Base-by-base conservation (phyloP, 2,797 vertebrate species). In the Denticeps clupeoides region DNA sequence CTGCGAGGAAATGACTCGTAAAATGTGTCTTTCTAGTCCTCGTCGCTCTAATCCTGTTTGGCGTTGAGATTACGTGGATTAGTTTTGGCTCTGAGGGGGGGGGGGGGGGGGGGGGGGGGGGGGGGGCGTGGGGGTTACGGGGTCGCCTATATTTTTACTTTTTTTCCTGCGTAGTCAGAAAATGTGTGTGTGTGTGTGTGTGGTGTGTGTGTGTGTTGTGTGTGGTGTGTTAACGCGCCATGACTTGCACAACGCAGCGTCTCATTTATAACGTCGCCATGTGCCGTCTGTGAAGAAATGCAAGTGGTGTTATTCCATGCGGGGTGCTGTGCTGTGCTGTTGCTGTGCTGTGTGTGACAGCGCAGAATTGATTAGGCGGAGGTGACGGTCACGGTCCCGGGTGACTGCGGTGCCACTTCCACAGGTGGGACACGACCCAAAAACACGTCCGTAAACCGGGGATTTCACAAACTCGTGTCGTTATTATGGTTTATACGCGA, bases 241-340 rank as follows among this genome's bases (percentile, higher is more conserved):
- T 80, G 80, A 75, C 89, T 82, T 86, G 71, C 86, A 78, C 87
- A 79, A 78, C 80, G 83, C 80, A 83, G 80, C 74, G 74, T 71
- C 81, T 87, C 87, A 91, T 93, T 95, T 88, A 93, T 84, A 82
- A 74, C 75, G 80, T 83, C 80, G 75, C 83, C 70, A 81, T 85
- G 82, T 85, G 81, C 75, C 77, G 85, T 66, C 72, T 77, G 73
- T 63, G 58, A 48, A 59, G 55, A 62, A 51, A 73, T 83, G 73
- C 93, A 93, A 90, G 87, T 97, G 92, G 86, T 84, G 65, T 77
- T 76, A 89, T 96, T 97, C 91, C n/a, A n/a, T n/a, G n/a, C 70
- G 73, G 52, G 61, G 64, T 51, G 75, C 79, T 80, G 78, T 72
- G 50, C 55, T 51, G 56, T 43, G n/a, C 60, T 47, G 51, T 58